Base-by-base conservation (phyloP, 2,797 vertebrate species). In the Sebastes oblongus region DNA sequence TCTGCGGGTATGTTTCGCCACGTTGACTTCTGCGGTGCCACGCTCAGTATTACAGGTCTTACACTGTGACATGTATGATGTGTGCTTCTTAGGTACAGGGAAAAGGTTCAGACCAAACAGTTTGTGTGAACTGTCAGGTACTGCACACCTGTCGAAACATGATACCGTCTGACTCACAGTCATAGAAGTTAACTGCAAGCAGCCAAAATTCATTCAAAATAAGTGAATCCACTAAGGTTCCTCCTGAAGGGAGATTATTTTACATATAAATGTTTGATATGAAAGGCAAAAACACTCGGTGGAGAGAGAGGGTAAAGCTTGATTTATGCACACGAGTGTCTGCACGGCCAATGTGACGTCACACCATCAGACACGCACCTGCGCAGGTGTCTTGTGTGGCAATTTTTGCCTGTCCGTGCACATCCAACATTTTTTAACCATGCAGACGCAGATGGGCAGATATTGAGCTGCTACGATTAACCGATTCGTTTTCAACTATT, bases 241-340 rank as follows among this genome's bases (percentile, higher is more conserved):
- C 30, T 75, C 59, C 74, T 65, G 80, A 60, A 34, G 29, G 61
- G 75, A 82, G 72, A 82, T 75, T 83, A 82, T 85, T 78, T 80
- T 70, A 83, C 75, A 60, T 74, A 77, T 79, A 58, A 84, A 83
- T 83, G 78, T 89, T 85, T 88, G 56, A 87, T 81, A 79, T 69
- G 54, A 32, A 59, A 78, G 55, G 11, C 18, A 82, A 80, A 79
- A 76, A 72, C 71, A 42, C 62, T 77, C 6, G 52, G 24, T n/a
- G 13, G 59, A 73, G 68, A 61, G 2, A 16, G 14, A 2, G 16
- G 18, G 46, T 50, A 50, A 50, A 50, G 46, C 46, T 50, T 50
- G 46, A 50, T 20, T 20, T 50, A 50, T 20, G 46, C 3, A 8
- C 8, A 8, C 8, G 8, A 50, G 46, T 20, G 18, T 50, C 46